Base-by-base conservation (phyloP, 2,888 invertebrate genomes). In the Allolobophora icterica region DNA sequence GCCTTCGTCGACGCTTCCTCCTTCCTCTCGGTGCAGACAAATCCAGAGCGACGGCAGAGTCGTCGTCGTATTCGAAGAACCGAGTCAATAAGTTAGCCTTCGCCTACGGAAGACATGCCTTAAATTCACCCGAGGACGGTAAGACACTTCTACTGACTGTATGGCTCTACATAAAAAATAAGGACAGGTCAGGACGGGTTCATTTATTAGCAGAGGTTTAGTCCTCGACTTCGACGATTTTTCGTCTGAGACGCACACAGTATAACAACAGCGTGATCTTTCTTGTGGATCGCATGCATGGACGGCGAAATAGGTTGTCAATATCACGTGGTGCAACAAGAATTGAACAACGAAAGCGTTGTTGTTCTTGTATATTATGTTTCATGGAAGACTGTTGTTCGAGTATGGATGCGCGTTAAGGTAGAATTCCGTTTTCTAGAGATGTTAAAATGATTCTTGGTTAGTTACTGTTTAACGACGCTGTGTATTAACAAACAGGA, bases 121-220 rank as follows among this genome's bases (percentile, higher is more conserved):
- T 71, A 71, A n/a, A 71, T 71, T 71, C 71, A n/a, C n/a, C 71
- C 71, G 71, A 71, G 8, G 71, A 71, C 71, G 71, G 71, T 71
- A 71, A 71, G 71, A 71, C 8, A n/a, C 71, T 71, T 71, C 52
- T 52, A 17, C 71, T 71, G n/a, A 3, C 17, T n/a, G n/a, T 71
- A 6, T 30, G 71, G 71, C 71, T 30, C 71, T 71, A 71, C n/a
- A 71, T 71, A 71, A 71, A 71, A 38, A n/a, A 71, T n/a, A n/a
- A 71, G 30, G 71, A n/a, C 8, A n/a, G 71, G 71, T 71, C 71
- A 71, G 71, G 71, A 1, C 11, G 1, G 71, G 71, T 71, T 17
- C 30, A n/a, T 71, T 71, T 71, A n/a, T 71, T 13, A n/a, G 24
- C 30, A 5, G 30, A 58, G 71, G 6, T 8, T n/a, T 71, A n/a